phyloP scores from a whole-genome alignment of 2,797 vertebrate species.

The Platalea minor region DNA sequence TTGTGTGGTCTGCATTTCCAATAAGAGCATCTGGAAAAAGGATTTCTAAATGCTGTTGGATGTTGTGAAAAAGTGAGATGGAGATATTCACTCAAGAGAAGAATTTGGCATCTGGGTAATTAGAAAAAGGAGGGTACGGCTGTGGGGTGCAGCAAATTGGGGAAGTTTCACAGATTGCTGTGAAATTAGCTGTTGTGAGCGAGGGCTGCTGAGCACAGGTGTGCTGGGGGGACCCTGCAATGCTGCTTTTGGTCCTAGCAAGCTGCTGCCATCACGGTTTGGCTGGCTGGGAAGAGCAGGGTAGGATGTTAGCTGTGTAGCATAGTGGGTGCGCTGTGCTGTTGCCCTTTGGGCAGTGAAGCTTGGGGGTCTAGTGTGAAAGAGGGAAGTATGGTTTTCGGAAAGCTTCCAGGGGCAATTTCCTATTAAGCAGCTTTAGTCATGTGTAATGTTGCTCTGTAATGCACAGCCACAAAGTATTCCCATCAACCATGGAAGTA shows the following conservation, averaged over 20 bases:
- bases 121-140: background rate
- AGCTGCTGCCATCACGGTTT: background rate
- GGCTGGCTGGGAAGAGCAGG: background rate
- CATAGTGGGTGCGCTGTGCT: background rate
- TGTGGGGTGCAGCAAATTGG: background rate
- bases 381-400: background rate
- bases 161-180: background rate
- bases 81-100: background rate
- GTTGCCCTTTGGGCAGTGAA: background rate
- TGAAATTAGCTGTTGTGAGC: background rate
- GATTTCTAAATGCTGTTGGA: background rate
- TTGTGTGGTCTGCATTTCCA: background rate
- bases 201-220: background rate
- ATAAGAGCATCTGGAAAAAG: background rate
- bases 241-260: background rate
- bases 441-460: background rate
- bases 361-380: background rate
- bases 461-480: background rate
- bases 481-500: background rate
- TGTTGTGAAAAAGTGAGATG: background rate
- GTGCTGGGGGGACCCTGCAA: rapidly evolving
- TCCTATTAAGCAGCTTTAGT: background rate
- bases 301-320: background rate
- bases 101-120: background rate
- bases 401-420: background rate